Evolutionary conservation across 2,888 invertebrate genomes (phyloP), one percentile per base, ranked within the genome.

Genomic region (Halictus ligatus): DNA sequence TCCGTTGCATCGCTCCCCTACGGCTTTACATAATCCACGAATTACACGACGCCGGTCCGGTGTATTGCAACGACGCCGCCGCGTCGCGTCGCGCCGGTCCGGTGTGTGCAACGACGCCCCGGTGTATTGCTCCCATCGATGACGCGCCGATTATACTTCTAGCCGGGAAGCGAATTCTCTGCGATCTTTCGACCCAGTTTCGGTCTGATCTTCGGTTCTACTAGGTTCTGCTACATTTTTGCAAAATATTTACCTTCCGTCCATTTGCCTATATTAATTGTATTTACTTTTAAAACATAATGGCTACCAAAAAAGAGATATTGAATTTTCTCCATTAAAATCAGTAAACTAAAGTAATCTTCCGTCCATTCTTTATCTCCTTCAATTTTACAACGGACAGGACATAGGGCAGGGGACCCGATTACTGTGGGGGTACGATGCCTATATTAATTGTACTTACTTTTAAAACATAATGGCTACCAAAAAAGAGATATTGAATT

Each of bases 1-100:
- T 85, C 77, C 64, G 84, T 78, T 89, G 86, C 80, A 80, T 77
- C 79, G 81, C 12, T 18, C 5, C 5, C 50, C 50, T 18, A 1
- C 35, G 18, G 40, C 58, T 80, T 85, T 80, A 80, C 73, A 83
- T 75, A 72, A 85, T 54, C 46, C 25, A 74, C 58, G 43, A 75
- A 83, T 87, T 86, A 78, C 29, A 43, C 15, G 54, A 54, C 40
- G 10, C 50, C 50, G 50, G 21, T 5, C 6, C 50, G 64, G 46
- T 74, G n/a, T 81, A 50, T 74, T 69, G 82, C 74, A 35, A 43
- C 15, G 54, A 54, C 40, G 10, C 50, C 50, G 18, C 35, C 35
- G 35, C 35, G 35, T 35, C n/a, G n/a, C n/a, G n/a, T n/a, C 35
- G 35, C 35, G 35, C 35, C 7, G 50, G 21, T 5, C 6, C 50